A percentile compares a stretch with the other conserved stretches of the same genome.
Evolutionary conservation across 2,888 invertebrate genomes (phyloP).

Genomic region (Merodon equestris): DNA sequence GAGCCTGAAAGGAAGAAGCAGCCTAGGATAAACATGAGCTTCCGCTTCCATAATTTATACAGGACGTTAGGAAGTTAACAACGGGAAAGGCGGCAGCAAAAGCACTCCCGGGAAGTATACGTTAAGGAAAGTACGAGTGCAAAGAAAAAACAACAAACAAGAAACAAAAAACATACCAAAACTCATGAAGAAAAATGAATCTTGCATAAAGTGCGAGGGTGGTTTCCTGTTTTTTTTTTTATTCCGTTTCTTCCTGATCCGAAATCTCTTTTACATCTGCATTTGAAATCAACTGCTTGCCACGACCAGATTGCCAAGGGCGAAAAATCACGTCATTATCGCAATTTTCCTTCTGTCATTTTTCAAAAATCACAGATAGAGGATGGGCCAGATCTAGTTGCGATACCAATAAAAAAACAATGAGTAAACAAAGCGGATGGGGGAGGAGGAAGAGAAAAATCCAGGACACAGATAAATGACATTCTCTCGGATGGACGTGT

Average conservation of each 20-base stretch:
- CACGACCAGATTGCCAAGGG: constrained; percentile 31
- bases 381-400: constrained; percentile 32
- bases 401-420: constrained; percentile 41
- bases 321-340: constrained; percentile 68
- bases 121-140: constrained; percentile 26
- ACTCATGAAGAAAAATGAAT: constrained; percentile 56
- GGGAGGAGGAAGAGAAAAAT: constrained; percentile 3
- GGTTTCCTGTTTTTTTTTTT: constrained; percentile 52
- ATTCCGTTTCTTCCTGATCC: constrained; percentile 20
- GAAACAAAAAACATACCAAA: constrained; percentile 15
- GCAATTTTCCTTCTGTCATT: constrained; percentile 67
- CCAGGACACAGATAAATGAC: constrained; percentile 66
- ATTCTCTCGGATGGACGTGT: constrained; percentile 57
- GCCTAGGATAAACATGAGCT: constrained; percentile 60
- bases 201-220: constrained; percentile 63
- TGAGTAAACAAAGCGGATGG: too few species aligned
- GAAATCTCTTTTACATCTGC: constrained; percentile 50
- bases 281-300: constrained; percentile 47
- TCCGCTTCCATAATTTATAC: constrained; percentile 68
- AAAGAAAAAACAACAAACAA: constrained; percentile 26
- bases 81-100: constrained; percentile 2
- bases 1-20: constrained; percentile 25
- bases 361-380: constrained; percentile 38
- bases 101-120: constrained; percentile 35
- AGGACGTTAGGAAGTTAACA: constrained; percentile 61